Base-by-base conservation (phyloP, 2,797 vertebrate species). In the Uromys caudimaculatus region DNA sequence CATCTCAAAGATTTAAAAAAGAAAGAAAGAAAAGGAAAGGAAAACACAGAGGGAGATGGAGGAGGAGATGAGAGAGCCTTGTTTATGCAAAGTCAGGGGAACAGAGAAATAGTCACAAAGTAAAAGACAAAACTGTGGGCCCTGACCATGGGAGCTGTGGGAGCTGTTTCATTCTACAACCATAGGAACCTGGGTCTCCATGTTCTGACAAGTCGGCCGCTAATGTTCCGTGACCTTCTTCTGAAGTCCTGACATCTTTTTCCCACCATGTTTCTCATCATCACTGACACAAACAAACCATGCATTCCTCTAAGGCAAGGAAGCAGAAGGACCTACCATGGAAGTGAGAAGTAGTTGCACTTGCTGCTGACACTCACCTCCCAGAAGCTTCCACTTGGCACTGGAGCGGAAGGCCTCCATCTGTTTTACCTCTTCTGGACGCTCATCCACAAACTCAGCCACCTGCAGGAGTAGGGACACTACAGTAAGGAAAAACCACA, bases 371-470 rank as follows among this genome's bases (percentile, higher is more conserved):
- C 41, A 89, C 97, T 98, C 97, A 99, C 99, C 99, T 98, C 99
- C 99, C 58, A 99, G 54, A 29, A 99, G 97, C 95, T 99, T 99
- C 99, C 99, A 99, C 75, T 99, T 99, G 32, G 98, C 98, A 96
- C 99, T 99, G 6, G 98, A 99, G 78, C 99, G 99, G 97, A 99
- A 99, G 7, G 98, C 98, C 98, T 99, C 99, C 98, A 99, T 98
- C 67, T 98, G 99, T 97, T 99, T 99, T 52, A 99, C 98, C 19
- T 99, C 99, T 0, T 99, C 99, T 0, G 99, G 99, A 8, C 99
- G 99, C 41, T 99, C 99, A 52, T 99, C 99, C 32, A 99, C 98
- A 86, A 99, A 98, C 44, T 99, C 99, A 67, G 99, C 99, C 97
- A 99, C 98, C 99, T 99, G 91, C 50, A 56, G 56, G 32, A 13